phyloP scores from a whole-genome alignment of 2,888 invertebrate species.

The Xestoiulus laeticollis region DNA sequence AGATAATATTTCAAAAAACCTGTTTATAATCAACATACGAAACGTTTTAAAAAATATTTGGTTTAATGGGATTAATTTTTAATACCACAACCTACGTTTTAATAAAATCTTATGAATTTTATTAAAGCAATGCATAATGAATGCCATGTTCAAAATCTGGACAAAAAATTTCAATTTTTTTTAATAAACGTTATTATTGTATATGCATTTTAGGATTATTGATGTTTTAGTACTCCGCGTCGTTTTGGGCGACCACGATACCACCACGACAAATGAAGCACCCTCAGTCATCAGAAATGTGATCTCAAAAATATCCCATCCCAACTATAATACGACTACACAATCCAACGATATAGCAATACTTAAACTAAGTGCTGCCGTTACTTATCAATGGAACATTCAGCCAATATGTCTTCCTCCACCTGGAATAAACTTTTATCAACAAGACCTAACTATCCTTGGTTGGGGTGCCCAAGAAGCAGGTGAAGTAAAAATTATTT shows the following conservation, averaged over 20 bases:
- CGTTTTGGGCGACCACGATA: background rate
- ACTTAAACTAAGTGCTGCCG: background rate
- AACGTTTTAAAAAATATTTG: no score
- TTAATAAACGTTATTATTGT: no score
- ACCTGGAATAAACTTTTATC: background rate
- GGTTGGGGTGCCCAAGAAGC: background rate
- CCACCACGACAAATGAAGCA: background rate
- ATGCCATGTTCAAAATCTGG: no score
- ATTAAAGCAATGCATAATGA: no score
- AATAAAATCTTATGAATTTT: no score
- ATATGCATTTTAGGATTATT: no score
- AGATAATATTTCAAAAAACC: no score
- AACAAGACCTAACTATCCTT: background rate
- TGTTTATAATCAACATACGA: no score
- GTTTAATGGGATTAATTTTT: background rate
- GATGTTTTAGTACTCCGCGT: no score
- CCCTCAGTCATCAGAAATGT: background rate
- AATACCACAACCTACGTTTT: background rate
- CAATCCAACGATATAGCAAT: background rate
- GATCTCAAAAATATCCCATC: background rate
- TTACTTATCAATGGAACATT: slow-evolving; percentile 5
- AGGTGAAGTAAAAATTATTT: background rate
- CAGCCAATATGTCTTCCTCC: slow-evolving; percentile 14
- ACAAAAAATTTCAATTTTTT: no score
- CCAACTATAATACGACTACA: background rate